phyloP scores from a whole-genome alignment of 92 coral and sea anemone species.

The Bergia puertoricense region DNA sequence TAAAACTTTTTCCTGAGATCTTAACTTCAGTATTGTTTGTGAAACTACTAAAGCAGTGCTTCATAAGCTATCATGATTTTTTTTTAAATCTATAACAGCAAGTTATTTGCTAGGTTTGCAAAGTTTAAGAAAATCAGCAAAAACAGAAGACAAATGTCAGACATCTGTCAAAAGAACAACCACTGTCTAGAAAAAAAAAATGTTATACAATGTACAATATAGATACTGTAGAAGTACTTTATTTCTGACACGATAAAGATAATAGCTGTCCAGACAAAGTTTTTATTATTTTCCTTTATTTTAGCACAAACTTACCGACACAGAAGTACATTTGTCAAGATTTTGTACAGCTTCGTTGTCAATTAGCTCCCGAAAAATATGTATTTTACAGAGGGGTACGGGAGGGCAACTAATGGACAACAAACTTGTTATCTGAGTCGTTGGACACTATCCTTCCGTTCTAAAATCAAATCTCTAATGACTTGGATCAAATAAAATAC shows the following conservation, averaged over 20 bases:
- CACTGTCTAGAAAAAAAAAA: background rate
- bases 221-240: background rate
- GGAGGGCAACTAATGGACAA: slow-evolving; percentile 49
- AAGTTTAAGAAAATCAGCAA: background rate
- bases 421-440: slow-evolving; percentile 37
- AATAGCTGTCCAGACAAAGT: slow-evolving; percentile 42
- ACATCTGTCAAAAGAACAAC: background rate
- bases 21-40: too few relatives aligned
- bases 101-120: background rate
- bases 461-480: slow-evolving; percentile 70
- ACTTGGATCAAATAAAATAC: slow-evolving; percentile 72
- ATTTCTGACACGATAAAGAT: slow-evolving; percentile 10
- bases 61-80: background rate
- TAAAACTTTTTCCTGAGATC: background rate
- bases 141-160: background rate
- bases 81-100: background rate
- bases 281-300: slow-evolving; percentile 71
- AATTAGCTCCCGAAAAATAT: slow-evolving; percentile 25
- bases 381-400: slow-evolving; percentile 84
- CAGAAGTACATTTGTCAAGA: slow-evolving; percentile 74
- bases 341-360: slow-evolving; percentile 75
- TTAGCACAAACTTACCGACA: slow-evolving; percentile 93
- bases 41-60: background rate
- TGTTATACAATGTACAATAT: too few relatives aligned
- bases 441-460: slow-evolving; percentile 42